phyloP scores from a whole-genome alignment of 1,140 invertebrate genomes.

The Asobara japonica region DNA sequence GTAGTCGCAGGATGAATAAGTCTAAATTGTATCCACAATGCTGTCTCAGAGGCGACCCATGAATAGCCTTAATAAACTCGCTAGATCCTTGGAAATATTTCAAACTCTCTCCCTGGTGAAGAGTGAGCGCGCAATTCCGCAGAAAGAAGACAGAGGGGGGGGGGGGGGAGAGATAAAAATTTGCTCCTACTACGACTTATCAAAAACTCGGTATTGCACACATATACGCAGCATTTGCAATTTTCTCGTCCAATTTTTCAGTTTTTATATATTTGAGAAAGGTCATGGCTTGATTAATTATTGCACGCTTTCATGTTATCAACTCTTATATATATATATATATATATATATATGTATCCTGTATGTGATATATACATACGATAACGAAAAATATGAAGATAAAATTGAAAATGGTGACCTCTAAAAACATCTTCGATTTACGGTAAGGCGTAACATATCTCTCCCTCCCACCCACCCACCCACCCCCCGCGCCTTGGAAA shows the following conservation, averaged over 20 bases:
- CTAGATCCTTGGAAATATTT: slow-evolving; percentile 66
- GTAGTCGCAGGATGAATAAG: slow-evolving; percentile 63
- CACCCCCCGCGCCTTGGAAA: slow-evolving; percentile 22
- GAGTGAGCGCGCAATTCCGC: background rate
- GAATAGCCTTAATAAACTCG: slow-evolving; percentile 68
- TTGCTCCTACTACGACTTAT: slow-evolving; percentile 4
- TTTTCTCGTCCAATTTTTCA: slow-evolving; percentile 8
- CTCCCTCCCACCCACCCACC: slow-evolving; percentile 17
- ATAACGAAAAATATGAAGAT: too few species aligned
- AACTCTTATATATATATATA: too few species aligned
- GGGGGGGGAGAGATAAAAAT: background rate
- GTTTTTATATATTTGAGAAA: slow-evolving; percentile 23
- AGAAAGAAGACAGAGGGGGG: background rate
- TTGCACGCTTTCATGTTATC: too few species aligned
- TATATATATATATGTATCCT: too few species aligned
- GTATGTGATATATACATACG: too few species aligned
- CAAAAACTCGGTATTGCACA: slow-evolving; percentile 30
- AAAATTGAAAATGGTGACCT: slow-evolving; percentile 37
- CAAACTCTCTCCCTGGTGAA: slow-evolving; percentile 39
- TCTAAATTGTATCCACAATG: slow-evolving; percentile 67
- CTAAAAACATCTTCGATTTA: background rate
- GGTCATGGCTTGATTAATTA: slow-evolving; percentile 30
- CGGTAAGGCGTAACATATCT: background rate
- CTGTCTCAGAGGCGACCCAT: slow-evolving; percentile 61
- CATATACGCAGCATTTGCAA: background rate